These are phyloP conservation scores for Neoseiulus cucumeris DNA, from an alignment of 1,140 invertebrate species.

Conservation along the genomic window DNA sequence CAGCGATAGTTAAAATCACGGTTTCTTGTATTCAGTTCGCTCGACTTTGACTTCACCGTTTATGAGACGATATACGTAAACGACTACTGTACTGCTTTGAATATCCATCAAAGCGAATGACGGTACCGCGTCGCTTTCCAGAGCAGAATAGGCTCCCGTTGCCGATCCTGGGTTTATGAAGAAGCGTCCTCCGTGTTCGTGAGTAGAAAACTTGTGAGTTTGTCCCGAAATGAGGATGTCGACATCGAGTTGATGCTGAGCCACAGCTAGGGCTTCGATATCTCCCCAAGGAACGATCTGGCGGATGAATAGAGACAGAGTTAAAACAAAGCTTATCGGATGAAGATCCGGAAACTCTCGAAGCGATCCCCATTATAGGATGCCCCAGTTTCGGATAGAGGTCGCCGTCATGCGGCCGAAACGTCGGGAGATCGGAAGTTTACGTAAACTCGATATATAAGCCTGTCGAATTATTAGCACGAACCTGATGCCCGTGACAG, in stretches of 20 bases:
- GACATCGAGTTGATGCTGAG: conserved; percentile 90
- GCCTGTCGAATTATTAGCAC: not conserved
- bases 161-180: conserved; percentile 98
- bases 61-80: conserved; percentile 92
- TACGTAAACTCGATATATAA: not conserved
- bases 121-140: conserved; percentile 68
- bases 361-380: too few species aligned
- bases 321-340: not conserved
- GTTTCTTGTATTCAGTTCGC: conserved; percentile 86
- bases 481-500: conserved; percentile 67
- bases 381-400: not conserved
- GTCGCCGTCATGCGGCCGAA: not conserved
- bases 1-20: not conserved
- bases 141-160: conserved; percentile 84
- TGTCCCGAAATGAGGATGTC: conserved; percentile 97
- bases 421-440: not conserved
- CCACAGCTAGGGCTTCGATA: conserved; percentile 68
- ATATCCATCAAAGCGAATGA: conserved; percentile 99
- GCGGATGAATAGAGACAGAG: not conserved
- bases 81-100: conserved; percentile 88
- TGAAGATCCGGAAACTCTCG: too few species aligned
- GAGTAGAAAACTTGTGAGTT: conserved; percentile 95
- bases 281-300: conserved; percentile 94
- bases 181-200: conserved; percentile 96
- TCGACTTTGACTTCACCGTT: conserved; percentile 98